A percentile compares a stretch with the other conserved stretches of the same genome.
Evolutionary conservation across 2,797 vertebrate species (phyloP).

Genomic region (Lerista edwardsae): DNA sequence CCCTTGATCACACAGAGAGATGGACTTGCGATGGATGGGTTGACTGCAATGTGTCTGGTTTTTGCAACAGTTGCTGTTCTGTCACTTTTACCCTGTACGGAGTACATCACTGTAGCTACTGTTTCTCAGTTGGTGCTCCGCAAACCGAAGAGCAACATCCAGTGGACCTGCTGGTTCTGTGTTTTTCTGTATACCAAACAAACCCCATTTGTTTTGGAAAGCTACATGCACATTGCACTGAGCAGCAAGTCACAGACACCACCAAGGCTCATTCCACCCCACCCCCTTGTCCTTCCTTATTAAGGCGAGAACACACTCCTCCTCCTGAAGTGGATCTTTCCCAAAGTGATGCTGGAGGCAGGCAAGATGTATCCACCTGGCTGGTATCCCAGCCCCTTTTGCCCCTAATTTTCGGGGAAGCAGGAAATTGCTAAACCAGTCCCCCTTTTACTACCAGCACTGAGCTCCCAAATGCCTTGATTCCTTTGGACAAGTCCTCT

Average conservation of each 20-base stretch:
- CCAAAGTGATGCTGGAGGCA: not conserved
- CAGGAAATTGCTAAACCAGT: not conserved
- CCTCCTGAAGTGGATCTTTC: not conserved
- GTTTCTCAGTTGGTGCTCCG: not conserved
- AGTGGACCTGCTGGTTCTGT: not conserved
- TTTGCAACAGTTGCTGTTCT: not conserved
- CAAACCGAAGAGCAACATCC: not conserved
- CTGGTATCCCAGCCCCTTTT: not conserved
- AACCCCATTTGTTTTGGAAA: no score
- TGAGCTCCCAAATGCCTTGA: no score
- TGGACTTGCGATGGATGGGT: no score
- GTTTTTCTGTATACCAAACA: no score
- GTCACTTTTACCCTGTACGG: not conserved
- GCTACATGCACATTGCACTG: not conserved
- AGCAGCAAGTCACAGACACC: not conserved
- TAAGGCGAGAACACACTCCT: not conserved
- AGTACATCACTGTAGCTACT: not conserved
- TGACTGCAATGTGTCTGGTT: not conserved
- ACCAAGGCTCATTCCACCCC: not conserved
- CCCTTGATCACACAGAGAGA: no score
- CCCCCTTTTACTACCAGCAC: not conserved
- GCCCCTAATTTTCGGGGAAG: not conserved
- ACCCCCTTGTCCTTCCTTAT: not conserved
- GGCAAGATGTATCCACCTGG: not conserved
- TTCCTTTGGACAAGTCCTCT: not conserved